Conservation (phyloP, 2,113 vertebrate genomes). For the Patagioenas fasciata region DNA sequence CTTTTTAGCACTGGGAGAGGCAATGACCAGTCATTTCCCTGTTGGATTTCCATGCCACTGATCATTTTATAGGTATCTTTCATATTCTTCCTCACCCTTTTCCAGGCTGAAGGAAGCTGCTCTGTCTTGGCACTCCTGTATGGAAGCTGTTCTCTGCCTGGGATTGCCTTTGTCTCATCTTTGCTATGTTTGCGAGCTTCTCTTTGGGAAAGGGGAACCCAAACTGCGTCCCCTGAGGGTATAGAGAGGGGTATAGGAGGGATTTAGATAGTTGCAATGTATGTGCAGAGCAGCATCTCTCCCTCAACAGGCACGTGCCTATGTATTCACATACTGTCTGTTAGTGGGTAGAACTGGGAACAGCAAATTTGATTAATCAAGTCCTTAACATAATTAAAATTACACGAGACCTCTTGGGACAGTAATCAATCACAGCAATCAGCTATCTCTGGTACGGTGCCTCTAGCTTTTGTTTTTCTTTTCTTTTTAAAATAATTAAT, state of each 20-base stretch:
- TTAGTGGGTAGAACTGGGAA: not conserved
- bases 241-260: not conserved
- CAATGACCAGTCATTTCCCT: not conserved
- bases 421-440: not conserved
- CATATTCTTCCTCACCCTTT: not conserved
- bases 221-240: not conserved
- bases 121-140: fast-evolving
- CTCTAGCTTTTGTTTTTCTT: not conserved
- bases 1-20: not conserved
- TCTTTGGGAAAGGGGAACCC: not conserved
- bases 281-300: not conserved
- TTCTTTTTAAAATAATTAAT: not conserved
- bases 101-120: not conserved
- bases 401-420: not conserved
- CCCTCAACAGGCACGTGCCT: fast-evolving
- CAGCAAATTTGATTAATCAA: not conserved
- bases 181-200: not conserved
- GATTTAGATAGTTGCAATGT: not conserved
- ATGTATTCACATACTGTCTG: too few species aligned
- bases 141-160: not conserved
- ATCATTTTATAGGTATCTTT: not conserved
- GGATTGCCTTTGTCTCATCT: not conserved
- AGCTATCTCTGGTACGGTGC: fast-evolving
- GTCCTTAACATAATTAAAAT: not conserved
- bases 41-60: not conserved